A percentile compares a stretch with the other conserved stretches of the same genome.
Conservation (phyloP, 2,888 invertebrate genomes). For the Girardia tigrina region DNA sequence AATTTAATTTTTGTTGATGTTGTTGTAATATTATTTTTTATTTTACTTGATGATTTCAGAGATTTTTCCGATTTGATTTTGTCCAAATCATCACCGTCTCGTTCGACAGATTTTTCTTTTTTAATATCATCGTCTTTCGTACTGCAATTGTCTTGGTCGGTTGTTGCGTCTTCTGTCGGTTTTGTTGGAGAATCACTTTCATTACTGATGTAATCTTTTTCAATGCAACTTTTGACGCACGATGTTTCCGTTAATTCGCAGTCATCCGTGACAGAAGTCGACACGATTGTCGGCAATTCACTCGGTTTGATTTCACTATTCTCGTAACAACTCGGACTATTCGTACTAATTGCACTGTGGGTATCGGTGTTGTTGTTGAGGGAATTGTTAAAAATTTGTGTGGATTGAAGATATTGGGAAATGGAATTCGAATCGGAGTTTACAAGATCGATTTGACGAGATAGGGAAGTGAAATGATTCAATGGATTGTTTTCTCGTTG, state of each 20-base stretch:
- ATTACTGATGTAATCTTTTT: conserved; percentile 2
- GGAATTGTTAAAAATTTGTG: neutral
- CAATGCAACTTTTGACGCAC: neutral
- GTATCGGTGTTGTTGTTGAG: neutral
- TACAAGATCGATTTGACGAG: neutral
- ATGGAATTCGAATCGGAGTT: neutral
- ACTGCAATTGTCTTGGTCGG: neutral
- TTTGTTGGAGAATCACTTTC: conserved; percentile 10
- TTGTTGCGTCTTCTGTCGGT: neutral
- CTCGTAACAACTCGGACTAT: neutral
- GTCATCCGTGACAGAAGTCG: neutral
- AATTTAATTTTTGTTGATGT: no score
- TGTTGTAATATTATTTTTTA: no score
- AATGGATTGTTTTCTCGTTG: neutral
- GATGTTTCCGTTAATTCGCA: neutral
- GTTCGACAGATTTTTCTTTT: neutral
- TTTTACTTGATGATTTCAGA: conserved; percentile 6
- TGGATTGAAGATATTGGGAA: neutral
- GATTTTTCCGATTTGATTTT: conserved; percentile 7
- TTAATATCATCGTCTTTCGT: conserved; percentile 1
- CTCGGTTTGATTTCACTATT: neutral
- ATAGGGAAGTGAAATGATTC: conserved; percentile 4
- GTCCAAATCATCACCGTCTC: neutral
- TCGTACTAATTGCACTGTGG: neutral
- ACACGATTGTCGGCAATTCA: neutral